Percentiles rank a stretch among this genome's conserved stretches.
phyloP scores from a whole-genome alignment of 2,797 vertebrate genomes.

The Pelochelys cantorii region DNA sequence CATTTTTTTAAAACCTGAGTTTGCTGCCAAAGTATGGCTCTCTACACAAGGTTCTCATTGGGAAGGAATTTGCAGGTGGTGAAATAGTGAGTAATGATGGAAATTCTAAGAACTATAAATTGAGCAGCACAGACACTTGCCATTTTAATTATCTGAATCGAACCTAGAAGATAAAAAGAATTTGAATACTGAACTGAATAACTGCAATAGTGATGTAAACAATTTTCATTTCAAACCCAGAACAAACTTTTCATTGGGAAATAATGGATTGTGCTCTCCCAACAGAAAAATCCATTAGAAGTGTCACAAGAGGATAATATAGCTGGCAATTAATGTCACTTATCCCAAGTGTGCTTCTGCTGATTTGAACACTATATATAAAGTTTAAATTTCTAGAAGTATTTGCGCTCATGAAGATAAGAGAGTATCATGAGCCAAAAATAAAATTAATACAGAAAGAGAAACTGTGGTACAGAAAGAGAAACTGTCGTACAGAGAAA shows the following conservation, averaged over 20 bases:
- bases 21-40: neutral
- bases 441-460: neutral
- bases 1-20: neutral
- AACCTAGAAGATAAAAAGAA: neutral
- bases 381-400: neutral
- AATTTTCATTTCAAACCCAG: conserved; percentile 13
- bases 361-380: neutral
- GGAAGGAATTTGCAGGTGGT: conserved; percentile 4
- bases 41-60: neutral
- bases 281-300: neutral
- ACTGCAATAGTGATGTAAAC: neutral
- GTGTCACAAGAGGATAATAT: neutral
- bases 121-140: conserved; percentile 18
- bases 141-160: conserved; percentile 42
- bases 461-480: neutral
- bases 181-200: neutral
- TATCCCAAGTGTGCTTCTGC: neutral
- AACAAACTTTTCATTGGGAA: neutral
- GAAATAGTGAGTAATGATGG: conserved; percentile 26
- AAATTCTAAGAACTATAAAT: conserved; percentile 34
- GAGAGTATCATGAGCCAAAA: no score
- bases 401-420: no score
- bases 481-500: neutral
- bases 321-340: neutral
- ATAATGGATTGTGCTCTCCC: neutral